These are phyloP conservation scores for Parnassius mnemosyne DNA, from an alignment of 2,888 invertebrate species.

Conservation along the genomic window DNA sequence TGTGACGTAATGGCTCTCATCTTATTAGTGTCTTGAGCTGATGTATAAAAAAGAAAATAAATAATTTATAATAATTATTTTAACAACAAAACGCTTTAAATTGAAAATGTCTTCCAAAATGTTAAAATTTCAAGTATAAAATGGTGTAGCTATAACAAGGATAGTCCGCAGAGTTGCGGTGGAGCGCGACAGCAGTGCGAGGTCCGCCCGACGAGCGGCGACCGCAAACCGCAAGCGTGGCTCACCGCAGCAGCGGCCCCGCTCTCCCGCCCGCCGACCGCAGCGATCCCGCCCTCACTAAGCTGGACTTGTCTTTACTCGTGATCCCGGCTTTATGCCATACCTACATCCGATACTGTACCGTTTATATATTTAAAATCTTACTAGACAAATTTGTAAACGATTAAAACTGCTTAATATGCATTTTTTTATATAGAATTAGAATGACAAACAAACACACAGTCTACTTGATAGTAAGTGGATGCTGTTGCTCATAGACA, in stretches of 20 bases:
- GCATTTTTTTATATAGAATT: too few relatives aligned
- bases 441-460: too few relatives aligned
- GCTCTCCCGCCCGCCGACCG: slow-evolving; percentile 31
- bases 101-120: background rate
- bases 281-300: slow-evolving; percentile 37
- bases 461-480: too few relatives aligned
- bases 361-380: background rate
- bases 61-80: too few relatives aligned
- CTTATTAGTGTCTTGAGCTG: too few relatives aligned
- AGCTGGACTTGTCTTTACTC: slow-evolving; percentile 48
- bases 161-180: slow-evolving; percentile 31
- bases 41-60: too few relatives aligned
- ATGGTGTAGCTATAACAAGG: slow-evolving; percentile 35
- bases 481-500: too few relatives aligned
- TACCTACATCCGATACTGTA: background rate
- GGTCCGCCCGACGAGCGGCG: slow-evolving; percentile 39
- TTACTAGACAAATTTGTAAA: background rate
- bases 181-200: slow-evolving; percentile 30
- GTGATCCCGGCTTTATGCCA: slow-evolving; percentile 26
- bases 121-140: slow-evolving; percentile 1
- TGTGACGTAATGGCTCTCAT: too few relatives aligned
- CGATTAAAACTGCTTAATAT: background rate
- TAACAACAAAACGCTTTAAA: too few relatives aligned
- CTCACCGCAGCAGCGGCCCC: slow-evolving; percentile 37
- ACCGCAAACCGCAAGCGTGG: slow-evolving; percentile 39